These are phyloP conservation scores for Drosophila stalkeri DNA, from an alignment of 2,888 invertebrate species.

Conservation along the genomic window DNA sequence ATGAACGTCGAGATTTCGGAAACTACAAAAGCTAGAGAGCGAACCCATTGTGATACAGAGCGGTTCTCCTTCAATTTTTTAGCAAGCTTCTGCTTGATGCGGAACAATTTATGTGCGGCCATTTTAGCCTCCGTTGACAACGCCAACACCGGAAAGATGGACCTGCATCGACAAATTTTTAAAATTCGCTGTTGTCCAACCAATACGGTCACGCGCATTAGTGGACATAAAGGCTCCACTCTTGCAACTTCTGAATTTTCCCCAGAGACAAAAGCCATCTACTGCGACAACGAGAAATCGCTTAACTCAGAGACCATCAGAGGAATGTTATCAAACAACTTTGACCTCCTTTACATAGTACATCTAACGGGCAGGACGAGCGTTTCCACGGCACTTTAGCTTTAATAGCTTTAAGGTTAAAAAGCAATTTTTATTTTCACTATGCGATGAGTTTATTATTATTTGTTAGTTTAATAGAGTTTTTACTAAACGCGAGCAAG, in stretches of 20 bases:
- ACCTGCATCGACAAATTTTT: neutral
- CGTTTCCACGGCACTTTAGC: too few species aligned
- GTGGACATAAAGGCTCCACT: neutral
- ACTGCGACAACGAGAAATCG: neutral
- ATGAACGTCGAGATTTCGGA: too few species aligned
- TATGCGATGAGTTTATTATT: too few species aligned
- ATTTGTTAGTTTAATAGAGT: too few species aligned
- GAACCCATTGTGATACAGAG: slow-evolving; percentile 99
- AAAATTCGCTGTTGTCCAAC: neutral
- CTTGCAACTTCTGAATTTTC: neutral
- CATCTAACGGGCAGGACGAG: too few species aligned
- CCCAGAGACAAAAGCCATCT: neutral
- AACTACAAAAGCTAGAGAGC: too few species aligned
- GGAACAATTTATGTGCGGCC: slow-evolving; percentile 98
- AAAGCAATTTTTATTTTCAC: too few species aligned
- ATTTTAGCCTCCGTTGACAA: slow-evolving; percentile 58
- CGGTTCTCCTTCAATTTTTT: slow-evolving; percentile 99
- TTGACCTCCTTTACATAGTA: too few species aligned
- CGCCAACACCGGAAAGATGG: slow-evolving; percentile 66
- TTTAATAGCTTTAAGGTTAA: too few species aligned
- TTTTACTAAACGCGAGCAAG: too few species aligned
- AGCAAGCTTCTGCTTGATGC: slow-evolving; percentile 98
- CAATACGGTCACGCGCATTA: neutral
- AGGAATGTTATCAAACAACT: neutral
- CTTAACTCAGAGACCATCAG: neutral